Conservation (phyloP, 2,888 invertebrate species). For the Didymodactylos carnosus region DNA sequence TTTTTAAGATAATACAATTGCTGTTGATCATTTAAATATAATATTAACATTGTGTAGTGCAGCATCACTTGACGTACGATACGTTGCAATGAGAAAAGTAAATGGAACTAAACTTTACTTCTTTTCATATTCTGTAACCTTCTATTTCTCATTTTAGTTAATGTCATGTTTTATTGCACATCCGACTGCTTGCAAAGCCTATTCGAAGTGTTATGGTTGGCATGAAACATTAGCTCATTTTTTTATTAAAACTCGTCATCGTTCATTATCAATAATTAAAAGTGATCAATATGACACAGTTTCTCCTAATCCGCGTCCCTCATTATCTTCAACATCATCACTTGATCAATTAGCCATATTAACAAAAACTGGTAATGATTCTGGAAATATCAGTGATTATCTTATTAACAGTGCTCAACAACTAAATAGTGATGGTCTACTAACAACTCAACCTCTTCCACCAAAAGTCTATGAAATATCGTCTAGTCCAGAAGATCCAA, state of each 20-base stretch:
- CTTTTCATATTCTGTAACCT: too few relatives aligned
- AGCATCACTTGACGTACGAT: neutral
- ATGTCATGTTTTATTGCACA: neutral
- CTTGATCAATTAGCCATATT: neutral
- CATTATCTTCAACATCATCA: neutral
- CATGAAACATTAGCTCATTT: neutral
- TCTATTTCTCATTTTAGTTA: too few relatives aligned
- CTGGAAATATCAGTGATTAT: neutral
- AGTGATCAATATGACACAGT: too few relatives aligned
- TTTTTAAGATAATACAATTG: neutral
- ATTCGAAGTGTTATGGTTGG: neutral
- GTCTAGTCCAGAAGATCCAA: neutral
- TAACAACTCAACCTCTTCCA: neutral
- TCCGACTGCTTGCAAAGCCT: neutral
- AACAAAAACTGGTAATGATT: neutral
- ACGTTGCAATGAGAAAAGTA: neutral
- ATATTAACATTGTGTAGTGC: neutral
- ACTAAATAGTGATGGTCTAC: too few relatives aligned
- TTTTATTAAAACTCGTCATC: neutral
- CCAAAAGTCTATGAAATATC: neutral
- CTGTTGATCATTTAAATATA: neutral
- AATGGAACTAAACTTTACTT: too few relatives aligned
- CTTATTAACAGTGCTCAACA: too few relatives aligned
- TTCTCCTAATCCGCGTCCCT: neutral
- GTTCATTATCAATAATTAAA: neutral